phyloP scores from a whole-genome alignment of 2,797 vertebrate genomes.

The Hemitrygon akajei region DNA sequence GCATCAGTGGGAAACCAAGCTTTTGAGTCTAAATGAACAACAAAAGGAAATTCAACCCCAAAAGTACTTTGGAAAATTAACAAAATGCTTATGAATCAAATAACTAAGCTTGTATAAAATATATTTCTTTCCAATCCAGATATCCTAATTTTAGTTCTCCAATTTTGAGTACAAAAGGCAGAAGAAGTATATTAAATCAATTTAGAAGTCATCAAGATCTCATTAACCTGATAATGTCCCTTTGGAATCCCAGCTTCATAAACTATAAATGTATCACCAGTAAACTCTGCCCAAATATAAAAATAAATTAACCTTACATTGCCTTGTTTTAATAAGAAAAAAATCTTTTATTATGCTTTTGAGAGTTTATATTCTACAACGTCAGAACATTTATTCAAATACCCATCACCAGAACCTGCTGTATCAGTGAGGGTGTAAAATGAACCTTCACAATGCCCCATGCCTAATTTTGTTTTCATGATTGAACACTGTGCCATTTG shows the following conservation, averaged over 20 bases:
- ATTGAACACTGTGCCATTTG: background rate
- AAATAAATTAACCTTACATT: background rate
- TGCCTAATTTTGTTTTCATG: background rate
- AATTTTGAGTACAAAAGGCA: background rate
- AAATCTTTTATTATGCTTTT: background rate
- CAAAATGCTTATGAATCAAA: background rate
- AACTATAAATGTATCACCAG: background rate
- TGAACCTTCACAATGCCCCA: background rate
- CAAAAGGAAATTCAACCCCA: background rate
- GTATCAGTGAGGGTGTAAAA: background rate
- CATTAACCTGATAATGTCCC: conserved; percentile 13
- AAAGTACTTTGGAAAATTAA: background rate
- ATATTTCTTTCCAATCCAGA: background rate
- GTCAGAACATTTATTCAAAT: background rate
- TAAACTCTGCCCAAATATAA: background rate
- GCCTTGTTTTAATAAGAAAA: background rate
- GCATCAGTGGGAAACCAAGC: background rate
- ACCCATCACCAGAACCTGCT: background rate
- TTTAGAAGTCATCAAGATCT: conserved; percentile 23
- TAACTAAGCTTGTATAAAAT: background rate
- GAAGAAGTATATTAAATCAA: conserved; percentile 15
- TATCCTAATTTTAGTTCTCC: background rate
- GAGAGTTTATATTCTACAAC: background rate
- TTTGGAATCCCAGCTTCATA: conserved; percentile 2
- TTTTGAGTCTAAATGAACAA: background rate